Evolutionary conservation across 2,113 vertebrate species (phyloP).

Genomic region (Saccopteryx bilineata): DNA sequence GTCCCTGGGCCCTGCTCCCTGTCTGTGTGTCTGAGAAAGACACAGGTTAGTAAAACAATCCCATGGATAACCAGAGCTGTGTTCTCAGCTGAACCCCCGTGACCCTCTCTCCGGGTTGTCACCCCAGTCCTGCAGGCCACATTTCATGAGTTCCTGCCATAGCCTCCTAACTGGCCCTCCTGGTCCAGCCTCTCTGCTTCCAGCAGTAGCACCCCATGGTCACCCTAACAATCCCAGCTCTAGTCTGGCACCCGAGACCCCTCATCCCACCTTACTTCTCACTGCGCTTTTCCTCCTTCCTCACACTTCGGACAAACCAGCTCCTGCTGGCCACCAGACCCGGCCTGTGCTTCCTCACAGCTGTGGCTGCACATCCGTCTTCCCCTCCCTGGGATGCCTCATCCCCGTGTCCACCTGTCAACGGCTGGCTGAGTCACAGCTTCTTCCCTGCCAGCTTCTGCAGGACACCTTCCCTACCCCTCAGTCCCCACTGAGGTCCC

Average conservation of each 20-base stretch:
- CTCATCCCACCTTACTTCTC: not conserved
- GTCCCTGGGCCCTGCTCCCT: not conserved
- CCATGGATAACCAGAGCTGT: not conserved
- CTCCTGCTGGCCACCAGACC: not conserved
- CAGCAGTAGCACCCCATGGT: not conserved
- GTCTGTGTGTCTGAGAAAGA: not conserved
- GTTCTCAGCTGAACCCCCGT: not conserved
- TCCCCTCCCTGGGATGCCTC: not conserved
- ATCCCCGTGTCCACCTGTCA: not conserved
- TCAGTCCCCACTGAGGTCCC: not conserved
- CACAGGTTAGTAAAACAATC: not conserved
- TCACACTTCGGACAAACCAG: not conserved
- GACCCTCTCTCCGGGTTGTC: not conserved
- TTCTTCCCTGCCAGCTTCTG: not conserved
- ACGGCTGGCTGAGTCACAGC: too few species aligned
- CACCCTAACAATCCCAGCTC: too few species aligned
- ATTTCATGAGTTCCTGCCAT: not conserved
- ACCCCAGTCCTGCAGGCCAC: not conserved
- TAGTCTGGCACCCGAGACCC: not conserved
- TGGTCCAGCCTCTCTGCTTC: not conserved
- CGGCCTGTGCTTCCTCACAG: not conserved
- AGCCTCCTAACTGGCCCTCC: not conserved
- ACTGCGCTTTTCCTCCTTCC: not conserved
- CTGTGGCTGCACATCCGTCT: too few species aligned
- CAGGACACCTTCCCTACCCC: not conserved